Conservation (phyloP, 1,140 invertebrate genomes). For the Aphidius ervi region DNA sequence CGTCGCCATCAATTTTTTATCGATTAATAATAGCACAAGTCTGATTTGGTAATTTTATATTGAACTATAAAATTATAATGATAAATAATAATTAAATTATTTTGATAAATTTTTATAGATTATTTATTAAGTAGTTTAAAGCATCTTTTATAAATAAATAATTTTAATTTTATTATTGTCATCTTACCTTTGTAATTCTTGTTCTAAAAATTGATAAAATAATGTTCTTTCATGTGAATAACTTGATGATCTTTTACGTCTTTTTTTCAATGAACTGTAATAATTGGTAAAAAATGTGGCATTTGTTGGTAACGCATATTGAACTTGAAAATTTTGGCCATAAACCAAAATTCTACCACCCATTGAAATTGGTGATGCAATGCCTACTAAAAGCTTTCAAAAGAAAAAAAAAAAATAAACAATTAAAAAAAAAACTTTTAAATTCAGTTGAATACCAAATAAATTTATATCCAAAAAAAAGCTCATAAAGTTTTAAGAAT, state of each 20-base stretch:
- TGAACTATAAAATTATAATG: no score
- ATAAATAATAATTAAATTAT: no score
- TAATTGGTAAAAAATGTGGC: slow-evolving; percentile 45
- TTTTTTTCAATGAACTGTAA: slow-evolving; percentile 26
- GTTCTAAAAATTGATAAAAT: slow-evolving; percentile 27
- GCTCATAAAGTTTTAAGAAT: no score
- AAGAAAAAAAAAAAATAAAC: slow-evolving; percentile 8
- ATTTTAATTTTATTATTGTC: neutral
- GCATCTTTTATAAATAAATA: neutral
- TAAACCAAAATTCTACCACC: slow-evolving; percentile 42
- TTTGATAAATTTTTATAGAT: no score
- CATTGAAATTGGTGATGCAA: slow-evolving; percentile 45
- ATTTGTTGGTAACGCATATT: slow-evolving; percentile 50
- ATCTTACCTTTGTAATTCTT: slow-evolving; percentile 24
- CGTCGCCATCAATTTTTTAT: slow-evolving; percentile 3
- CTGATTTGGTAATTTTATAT: no score
- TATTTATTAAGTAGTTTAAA: no score
- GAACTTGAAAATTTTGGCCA: slow-evolving; percentile 51
- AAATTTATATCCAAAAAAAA: neutral
- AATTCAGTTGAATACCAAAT: neutral
- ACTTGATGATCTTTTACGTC: slow-evolving; percentile 26
- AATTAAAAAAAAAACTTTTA: neutral
- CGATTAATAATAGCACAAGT: no score
- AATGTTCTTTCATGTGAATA: slow-evolving; percentile 27
- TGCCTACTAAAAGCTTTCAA: slow-evolving; percentile 45